Evolutionary conservation across 1,140 invertebrate species (phyloP).

Genomic region (Drosophila albomicans): DNA sequence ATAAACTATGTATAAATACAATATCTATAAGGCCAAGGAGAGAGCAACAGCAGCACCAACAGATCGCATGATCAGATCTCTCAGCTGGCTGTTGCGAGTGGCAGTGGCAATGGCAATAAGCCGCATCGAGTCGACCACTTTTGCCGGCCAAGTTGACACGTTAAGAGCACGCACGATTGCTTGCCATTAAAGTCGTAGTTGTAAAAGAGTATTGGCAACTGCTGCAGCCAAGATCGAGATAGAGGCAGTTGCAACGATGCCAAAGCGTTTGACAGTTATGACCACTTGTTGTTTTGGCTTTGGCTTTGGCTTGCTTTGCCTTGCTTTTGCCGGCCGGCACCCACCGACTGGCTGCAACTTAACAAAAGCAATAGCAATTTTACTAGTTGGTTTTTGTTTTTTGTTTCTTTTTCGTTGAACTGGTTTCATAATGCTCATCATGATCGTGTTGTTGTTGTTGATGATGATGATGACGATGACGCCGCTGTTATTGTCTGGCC

Average conservation of each 20-base stretch:
- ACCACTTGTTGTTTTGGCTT: constrained; percentile 64
- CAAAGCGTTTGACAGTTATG: constrained; percentile 76
- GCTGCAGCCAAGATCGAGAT: constrained; percentile 14
- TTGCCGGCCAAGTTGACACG: constrained; percentile 64
- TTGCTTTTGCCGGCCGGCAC: constrained; percentile 60
- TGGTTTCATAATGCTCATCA: constrained; percentile 44
- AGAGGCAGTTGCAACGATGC: neutral
- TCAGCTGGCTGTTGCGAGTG: neutral
- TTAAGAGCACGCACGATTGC: constrained; percentile 75
- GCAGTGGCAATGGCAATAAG: neutral
- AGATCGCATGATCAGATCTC: constrained; percentile 53
- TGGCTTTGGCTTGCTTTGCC: constrained; percentile 20
- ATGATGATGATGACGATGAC: constrained; percentile 18
- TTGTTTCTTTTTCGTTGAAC: constrained; percentile 7
- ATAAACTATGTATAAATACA: constrained; percentile 51
- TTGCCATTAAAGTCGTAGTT: constrained; percentile 57
- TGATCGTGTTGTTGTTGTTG: too few relatives aligned
- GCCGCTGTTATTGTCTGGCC: constrained; percentile 2
- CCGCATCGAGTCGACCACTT: too few relatives aligned
- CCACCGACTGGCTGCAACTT: constrained; percentile 33
- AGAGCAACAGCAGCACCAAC: neutral
- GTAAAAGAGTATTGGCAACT: constrained; percentile 14
- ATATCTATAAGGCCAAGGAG: constrained; percentile 22
- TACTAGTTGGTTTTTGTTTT: constrained; percentile 15
- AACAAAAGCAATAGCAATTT: constrained; percentile 22